These are phyloP conservation scores for Speoplatyrhinus poulsoni DNA, from an alignment of 2,113 vertebrate genomes.

Conservation along the genomic window DNA sequence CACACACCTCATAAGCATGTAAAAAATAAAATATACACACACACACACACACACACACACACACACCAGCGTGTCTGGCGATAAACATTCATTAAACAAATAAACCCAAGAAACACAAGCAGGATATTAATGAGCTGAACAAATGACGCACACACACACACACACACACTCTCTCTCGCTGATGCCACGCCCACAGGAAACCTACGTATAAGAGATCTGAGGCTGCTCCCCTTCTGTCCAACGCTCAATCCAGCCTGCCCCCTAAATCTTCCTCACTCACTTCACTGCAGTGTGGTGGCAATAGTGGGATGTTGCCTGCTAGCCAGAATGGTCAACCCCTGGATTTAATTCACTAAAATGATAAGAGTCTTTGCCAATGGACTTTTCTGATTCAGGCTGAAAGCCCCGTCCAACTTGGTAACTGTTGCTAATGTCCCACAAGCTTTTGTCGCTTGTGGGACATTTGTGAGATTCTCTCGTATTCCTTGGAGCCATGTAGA, in stretches of 20 bases:
- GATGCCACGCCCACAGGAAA: constrained; percentile 18
- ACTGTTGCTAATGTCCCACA: too few relatives aligned
- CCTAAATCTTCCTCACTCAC: constrained; percentile 18
- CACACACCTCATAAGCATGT: constrained; percentile 16
- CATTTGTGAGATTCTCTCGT: too few relatives aligned
- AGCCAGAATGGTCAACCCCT: constrained; percentile 20
- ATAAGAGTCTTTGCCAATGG: not conserved
- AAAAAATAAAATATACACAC: constrained; percentile 12
- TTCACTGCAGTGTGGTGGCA: constrained; percentile 37
- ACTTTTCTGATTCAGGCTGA: too few relatives aligned
- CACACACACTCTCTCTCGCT: constrained; percentile 42
- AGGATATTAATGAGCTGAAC: constrained; percentile 25
- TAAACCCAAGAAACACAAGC: constrained; percentile 32
- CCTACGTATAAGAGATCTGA: constrained; percentile 60
- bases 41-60: constrained; percentile 19
- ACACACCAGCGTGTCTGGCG: constrained; percentile 7
- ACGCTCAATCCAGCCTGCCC: constrained; percentile 21
- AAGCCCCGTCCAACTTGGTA: too few relatives aligned
- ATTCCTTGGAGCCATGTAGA: too few relatives aligned
- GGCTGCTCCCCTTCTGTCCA: constrained; percentile 77
- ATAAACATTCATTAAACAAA: constrained; percentile 50
- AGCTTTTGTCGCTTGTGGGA: too few relatives aligned
- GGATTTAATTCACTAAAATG: not conserved
- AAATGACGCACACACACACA: constrained; percentile 25
- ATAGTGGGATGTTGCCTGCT: constrained; percentile 20